A percentile compares a stretch with the other conserved stretches of the same genome.
Evolutionary conservation across 2,888 invertebrate genomes (phyloP).

Genomic region (Synergus itoensis): DNA sequence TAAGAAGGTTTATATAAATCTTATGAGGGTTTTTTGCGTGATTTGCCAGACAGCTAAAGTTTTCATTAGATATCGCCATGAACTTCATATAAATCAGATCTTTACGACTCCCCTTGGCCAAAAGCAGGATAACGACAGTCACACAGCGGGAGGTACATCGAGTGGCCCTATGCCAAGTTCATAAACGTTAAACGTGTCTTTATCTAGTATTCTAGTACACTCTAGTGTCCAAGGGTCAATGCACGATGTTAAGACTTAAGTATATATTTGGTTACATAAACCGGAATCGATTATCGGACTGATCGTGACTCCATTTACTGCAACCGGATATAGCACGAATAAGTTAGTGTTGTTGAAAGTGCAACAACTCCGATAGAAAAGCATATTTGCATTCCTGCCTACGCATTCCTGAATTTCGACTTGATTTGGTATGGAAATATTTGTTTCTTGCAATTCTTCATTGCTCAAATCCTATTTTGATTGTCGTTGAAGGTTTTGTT

Average conservation of each 20-base stretch:
- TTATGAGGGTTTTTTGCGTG: neutral
- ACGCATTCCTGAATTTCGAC: conserved; percentile 2
- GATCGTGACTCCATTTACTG: conserved; percentile 37
- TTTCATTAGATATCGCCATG: conserved; percentile 24
- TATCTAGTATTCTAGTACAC: neutral
- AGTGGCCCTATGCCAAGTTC: conserved; percentile 25
- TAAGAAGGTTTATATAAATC: neutral
- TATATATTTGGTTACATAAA: conserved; percentile 31
- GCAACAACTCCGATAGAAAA: conserved; percentile 38
- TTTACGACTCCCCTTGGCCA: conserved; percentile 6
- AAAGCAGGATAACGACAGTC: neutral
- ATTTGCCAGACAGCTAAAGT: neutral
- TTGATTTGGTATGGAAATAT: neutral
- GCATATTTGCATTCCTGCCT: conserved; percentile 24
- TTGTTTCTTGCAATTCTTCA: too few relatives aligned
- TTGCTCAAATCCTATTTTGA: too few relatives aligned
- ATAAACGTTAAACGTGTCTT: conserved; percentile 21
- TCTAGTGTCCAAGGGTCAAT: neutral
- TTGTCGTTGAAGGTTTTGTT: too few relatives aligned
- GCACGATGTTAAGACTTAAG: conserved; percentile 9
- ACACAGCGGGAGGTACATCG: conserved; percentile 1
- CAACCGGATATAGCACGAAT: conserved; percentile 21
- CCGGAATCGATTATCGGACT: conserved; percentile 40
- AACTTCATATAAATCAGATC: conserved; percentile 24
- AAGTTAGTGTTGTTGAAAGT: conserved; percentile 22